A percentile compares a stretch with the other conserved stretches of the same genome.
phyloP scores from a whole-genome alignment of 2,797 vertebrate genomes.

The Silurus lanzhouensis region DNA sequence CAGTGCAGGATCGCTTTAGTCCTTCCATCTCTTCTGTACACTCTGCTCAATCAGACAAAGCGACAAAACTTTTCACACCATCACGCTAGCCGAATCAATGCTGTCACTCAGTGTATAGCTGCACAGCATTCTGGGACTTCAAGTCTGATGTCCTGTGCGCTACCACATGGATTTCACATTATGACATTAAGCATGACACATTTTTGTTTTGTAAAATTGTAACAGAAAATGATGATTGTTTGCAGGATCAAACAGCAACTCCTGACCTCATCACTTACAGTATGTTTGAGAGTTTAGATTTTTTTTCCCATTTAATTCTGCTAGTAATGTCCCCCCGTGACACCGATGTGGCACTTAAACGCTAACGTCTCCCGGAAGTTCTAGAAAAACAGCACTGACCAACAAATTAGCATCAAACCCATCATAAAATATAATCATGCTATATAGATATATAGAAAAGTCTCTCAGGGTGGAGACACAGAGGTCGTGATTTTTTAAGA shows the following conservation, averaged over 20 bases:
- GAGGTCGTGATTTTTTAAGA: neutral
- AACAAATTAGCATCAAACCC: neutral
- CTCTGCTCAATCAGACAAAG: neutral
- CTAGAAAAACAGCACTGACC: neutral
- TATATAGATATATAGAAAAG: neutral
- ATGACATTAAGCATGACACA: no score
- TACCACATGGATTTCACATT: neutral
- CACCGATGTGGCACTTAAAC: no score
- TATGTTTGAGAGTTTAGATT: conserved; percentile 5
- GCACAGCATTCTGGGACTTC: neutral
- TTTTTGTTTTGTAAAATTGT: neutral
- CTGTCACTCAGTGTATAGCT: neutral
- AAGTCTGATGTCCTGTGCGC: no score
- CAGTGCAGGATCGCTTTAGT: no score
- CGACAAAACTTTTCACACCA: neutral
- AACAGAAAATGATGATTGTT: neutral
- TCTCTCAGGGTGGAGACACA: neutral
- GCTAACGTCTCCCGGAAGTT: neutral
- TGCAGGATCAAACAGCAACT: neutral
- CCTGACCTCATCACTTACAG: neutral
- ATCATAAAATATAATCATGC: neutral
- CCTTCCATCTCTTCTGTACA: no score
- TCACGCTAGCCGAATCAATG: no score
- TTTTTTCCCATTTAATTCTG: no score
- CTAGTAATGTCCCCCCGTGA: no score